Evolutionary conservation across 2,888 invertebrate species (phyloP).

Genomic region (Tenodera sinensis): DNA sequence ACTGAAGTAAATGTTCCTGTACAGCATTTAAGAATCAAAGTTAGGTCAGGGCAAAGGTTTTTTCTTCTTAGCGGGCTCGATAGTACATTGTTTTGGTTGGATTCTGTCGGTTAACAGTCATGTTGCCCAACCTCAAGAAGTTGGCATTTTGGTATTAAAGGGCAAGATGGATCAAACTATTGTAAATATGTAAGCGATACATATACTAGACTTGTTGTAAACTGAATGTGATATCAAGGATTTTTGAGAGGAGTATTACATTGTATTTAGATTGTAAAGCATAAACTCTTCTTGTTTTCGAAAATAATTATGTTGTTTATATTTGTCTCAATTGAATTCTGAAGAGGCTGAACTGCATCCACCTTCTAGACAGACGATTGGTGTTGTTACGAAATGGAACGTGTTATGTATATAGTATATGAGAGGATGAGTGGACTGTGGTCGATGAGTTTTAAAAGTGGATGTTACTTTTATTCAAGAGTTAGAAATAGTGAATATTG

Average conservation of each 20-base stretch:
- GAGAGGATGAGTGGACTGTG: conserved; percentile 25
- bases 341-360: background rate
- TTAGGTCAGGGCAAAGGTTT: conserved; percentile 34
- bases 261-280: conserved; percentile 30
- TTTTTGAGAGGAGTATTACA: conserved; percentile 31
- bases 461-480: conserved; percentile 31
- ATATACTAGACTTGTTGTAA: conserved; percentile 30
- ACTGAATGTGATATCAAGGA: conserved; percentile 34
- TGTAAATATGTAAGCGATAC: conserved; percentile 30
- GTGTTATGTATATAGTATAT: conserved; percentile 28
- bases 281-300: conserved; percentile 28
- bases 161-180: conserved; percentile 38
- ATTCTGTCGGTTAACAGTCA: conserved; percentile 31
- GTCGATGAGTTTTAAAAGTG: conserved; percentile 29
- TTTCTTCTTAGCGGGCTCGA: conserved; percentile 32
- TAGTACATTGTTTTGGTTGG: conserved; percentile 33
- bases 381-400: conserved; percentile 21
- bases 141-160: conserved; percentile 46
- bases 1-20: conserved; percentile 49
- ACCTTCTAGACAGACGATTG: background rate
- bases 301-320: conserved; percentile 55
- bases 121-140: conserved; percentile 29
- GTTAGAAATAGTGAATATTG: conserved; percentile 30
- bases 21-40: conserved; percentile 47
- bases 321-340: conserved; percentile 48